Evolutionary conservation across 2,888 invertebrate species (phyloP).

Genomic region (Drosophila atripex): DNA sequence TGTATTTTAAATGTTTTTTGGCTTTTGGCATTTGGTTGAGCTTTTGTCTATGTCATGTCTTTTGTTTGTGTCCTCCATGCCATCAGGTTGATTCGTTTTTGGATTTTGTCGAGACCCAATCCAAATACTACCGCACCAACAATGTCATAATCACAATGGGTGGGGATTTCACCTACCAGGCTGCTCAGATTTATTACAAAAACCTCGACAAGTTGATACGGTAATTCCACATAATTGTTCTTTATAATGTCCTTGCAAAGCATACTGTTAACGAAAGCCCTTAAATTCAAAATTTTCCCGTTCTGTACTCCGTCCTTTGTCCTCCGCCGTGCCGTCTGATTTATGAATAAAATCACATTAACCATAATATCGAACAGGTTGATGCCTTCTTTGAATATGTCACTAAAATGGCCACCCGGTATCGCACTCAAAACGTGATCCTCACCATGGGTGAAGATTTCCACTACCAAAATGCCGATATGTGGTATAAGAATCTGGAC

Average conservation of each 20-base stretch:
- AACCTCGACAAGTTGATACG: slow-evolving; percentile 94
- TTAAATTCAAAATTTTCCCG: slow-evolving; percentile 18
- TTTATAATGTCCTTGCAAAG: slow-evolving; percentile 16
- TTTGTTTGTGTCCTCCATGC: slow-evolving; percentile 16
- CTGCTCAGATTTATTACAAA: slow-evolving; percentile 91
- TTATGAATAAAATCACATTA: slow-evolving; percentile 1
- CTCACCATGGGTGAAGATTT: slow-evolving; percentile 98
- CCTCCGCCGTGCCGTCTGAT: background rate
- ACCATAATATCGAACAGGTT: slow-evolving; percentile 84
- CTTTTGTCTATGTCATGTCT: slow-evolving; percentile 40
- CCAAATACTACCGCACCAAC: slow-evolving; percentile 87
- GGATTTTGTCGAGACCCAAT: slow-evolving; percentile 86
- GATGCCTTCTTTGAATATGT: slow-evolving; percentile 86
- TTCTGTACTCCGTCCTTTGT: background rate
- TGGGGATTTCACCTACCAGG: slow-evolving; percentile 94
- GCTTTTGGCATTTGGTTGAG: slow-evolving; percentile 11
- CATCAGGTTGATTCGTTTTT: slow-evolving; percentile 85
- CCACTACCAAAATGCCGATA: slow-evolving; percentile 90
- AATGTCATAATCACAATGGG: slow-evolving; percentile 95
- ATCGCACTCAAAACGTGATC: slow-evolving; percentile 90
- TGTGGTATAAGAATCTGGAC: slow-evolving; percentile 94
- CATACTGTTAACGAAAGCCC: slow-evolving; percentile 37
- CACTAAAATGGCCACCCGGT: slow-evolving; percentile 85
- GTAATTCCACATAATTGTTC: slow-evolving; percentile 64
- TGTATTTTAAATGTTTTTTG: background rate